Evolutionary conservation across 1,140 invertebrate genomes (phyloP).

Genomic region (Eurosta solidaginis): DNA sequence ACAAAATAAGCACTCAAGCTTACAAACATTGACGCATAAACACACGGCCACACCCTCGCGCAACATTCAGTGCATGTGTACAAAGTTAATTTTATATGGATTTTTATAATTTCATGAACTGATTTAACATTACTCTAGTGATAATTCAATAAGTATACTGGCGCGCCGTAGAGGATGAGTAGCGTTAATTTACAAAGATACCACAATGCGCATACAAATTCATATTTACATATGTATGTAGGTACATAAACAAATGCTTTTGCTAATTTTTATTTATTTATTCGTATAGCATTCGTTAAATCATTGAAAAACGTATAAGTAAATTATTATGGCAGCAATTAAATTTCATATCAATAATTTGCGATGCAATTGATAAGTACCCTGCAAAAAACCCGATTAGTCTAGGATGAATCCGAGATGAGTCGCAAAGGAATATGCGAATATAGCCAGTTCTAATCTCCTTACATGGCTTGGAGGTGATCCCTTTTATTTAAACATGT

Average conservation of each 20-base stretch:
- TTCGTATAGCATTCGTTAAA: neutral
- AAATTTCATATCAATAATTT: neutral
- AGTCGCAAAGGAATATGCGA: too few relatives aligned
- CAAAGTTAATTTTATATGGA: neutral
- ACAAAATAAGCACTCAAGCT: neutral
- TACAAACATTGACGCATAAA: neutral
- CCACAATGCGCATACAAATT: neutral
- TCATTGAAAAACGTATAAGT: constrained; percentile 8
- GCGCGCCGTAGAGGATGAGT: neutral
- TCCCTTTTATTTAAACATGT: too few relatives aligned
- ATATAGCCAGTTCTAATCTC: too few relatives aligned
- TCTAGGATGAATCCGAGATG: too few relatives aligned
- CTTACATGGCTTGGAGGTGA: too few relatives aligned
- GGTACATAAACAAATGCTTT: neutral
- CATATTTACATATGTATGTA: neutral
- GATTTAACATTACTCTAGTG: neutral
- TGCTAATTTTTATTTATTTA: constrained; percentile 6
- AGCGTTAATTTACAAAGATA: constrained; percentile 1
- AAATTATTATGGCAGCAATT: constrained; percentile 14
- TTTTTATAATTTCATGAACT: neutral
- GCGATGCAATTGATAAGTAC: constrained; percentile 6
- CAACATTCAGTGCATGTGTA: neutral
- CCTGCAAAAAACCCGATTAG: too few relatives aligned
- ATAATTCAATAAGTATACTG: neutral
- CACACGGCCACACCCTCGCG: neutral